Base-by-base conservation (phyloP, 23 tunicate genomes). In the Halocynthia roretzi region DNA sequence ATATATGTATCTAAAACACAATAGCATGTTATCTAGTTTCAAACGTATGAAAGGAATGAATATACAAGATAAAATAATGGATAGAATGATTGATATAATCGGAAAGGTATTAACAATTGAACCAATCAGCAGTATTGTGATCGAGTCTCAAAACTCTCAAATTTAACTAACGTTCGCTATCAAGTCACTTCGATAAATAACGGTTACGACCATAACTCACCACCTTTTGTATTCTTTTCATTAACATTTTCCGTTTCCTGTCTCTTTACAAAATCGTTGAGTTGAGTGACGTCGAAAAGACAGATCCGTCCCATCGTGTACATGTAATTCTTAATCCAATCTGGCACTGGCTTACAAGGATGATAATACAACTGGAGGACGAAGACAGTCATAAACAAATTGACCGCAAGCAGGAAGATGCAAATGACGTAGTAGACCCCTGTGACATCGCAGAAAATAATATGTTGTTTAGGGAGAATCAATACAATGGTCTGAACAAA, bases 331-430 rank as follows among this genome's bases (percentile, higher is more conserved):
- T 74, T 74, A 2, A 74, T 5, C 78, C 78, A 56, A 14, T 21
- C 20, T 60, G 81, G 81, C 9, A 78, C 84, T 6, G 77, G 61
- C 12, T 50, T 64, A 18, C 65, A 51, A 19, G 87, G 87, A 72
- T 84, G 87, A 76, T 88, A 80, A 57, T 88, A 82, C 58, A 88
- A n/a, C 61, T 83, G 80, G 21, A 88, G 84, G 7, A 88, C 87
- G 71, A 88, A 56, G 6, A 88, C 95, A 7, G 95, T 88, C 95
- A 88, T 88, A 12, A 79, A 52, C 8, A 88, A 77, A 68, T 88
- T 88, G 1, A 88, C 76, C 8, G 88, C 87, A 72, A 88, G 81
- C 55, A 83, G 75, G 15, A 86, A 86, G 77, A 88, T 83, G 72
- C 95, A 88, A 5, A 88, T 78, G 6, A 88, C 95, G 71, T 84